Base-by-base conservation (phyloP, 2,888 invertebrate species). In the Candidula unifasciata region DNA sequence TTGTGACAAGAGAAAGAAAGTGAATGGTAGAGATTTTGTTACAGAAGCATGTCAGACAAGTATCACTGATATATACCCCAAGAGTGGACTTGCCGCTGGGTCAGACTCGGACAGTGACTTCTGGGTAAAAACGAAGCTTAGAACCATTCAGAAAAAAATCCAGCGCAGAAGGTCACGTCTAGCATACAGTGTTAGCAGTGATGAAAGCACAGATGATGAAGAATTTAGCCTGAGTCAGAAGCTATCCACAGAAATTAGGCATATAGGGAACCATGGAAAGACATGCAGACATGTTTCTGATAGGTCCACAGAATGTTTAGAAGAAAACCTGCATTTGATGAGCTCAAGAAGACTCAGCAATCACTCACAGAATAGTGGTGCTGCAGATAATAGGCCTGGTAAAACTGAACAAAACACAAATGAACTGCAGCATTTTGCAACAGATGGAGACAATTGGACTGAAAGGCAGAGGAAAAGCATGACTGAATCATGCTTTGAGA, bases 41-140 rank as follows among this genome's bases (percentile, higher is more conserved):
- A 79, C 64, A 27, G 44, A 52, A 13, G 16, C 10, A 6, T 30
- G n/a, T 64, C 66, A 79, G 68, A 68, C 79, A 2, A 13, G 27
- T 13, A 6, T 37, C 5, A 21, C 44, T 13, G 18, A 24, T 27
- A 24, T 52, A 37, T 18, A 64, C 30, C 37, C 27, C 8, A 66
- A 27, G 68, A 68, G 44, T n/a, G 27, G 3, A 6, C 6, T n/a
- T 16, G 10, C 3, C 1, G 30, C 66, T 52, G 64, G 54, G 30
- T 78, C 78, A 64, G 78, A 79, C n/a, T 81, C 81, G 2, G 81
- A 81, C 60, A 81, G 73, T 73, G 81, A 81, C 60, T 44, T 52
- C 1, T 82, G 82, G 82, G 68, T 82, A 8, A 82, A 66, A 24
- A 76, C 5, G 54, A 74, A 52, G 18, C 37, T 82, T 27, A 76